Evolutionary conservation across 2,113 vertebrate genomes (phyloP).

Genomic region (Sylvicapra grimmia): DNA sequence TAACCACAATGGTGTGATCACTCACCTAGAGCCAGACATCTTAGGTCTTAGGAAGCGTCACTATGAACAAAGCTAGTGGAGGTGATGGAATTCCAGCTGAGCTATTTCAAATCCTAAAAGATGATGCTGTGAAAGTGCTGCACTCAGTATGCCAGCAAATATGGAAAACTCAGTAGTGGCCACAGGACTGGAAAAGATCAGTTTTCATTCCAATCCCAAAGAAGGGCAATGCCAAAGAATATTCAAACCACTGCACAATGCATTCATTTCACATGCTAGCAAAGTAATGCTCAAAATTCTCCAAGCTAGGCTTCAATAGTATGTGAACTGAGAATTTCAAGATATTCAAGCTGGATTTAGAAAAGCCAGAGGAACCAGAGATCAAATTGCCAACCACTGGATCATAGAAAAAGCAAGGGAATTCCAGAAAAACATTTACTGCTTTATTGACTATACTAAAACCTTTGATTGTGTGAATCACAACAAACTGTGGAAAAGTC

Average conservation of each 20-base stretch:
- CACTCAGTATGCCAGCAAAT: background rate
- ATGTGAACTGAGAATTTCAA: background rate
- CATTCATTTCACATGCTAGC: background rate
- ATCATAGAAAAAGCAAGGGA: background rate
- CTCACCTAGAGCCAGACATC: background rate
- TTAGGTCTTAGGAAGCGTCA: background rate
- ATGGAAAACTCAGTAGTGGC: background rate
- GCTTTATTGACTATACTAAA: background rate
- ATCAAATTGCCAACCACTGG: background rate
- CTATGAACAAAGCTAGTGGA: background rate
- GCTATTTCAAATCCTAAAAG: background rate
- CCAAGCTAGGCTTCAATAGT: background rate
- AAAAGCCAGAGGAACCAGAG: background rate
- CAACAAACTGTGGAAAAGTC: background rate
- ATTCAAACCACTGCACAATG: background rate
- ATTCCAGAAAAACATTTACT: background rate
- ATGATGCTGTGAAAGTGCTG: background rate
- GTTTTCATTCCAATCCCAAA: background rate
- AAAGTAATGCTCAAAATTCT: background rate
- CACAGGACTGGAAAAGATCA: background rate
- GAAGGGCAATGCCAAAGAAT: background rate
- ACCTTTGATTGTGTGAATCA: background rate
- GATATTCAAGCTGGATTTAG: background rate
- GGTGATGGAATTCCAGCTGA: background rate
- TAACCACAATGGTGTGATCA: background rate